phyloP scores from a whole-genome alignment of 2,797 vertebrate species.

The Orientallactaga sibirica region DNA sequence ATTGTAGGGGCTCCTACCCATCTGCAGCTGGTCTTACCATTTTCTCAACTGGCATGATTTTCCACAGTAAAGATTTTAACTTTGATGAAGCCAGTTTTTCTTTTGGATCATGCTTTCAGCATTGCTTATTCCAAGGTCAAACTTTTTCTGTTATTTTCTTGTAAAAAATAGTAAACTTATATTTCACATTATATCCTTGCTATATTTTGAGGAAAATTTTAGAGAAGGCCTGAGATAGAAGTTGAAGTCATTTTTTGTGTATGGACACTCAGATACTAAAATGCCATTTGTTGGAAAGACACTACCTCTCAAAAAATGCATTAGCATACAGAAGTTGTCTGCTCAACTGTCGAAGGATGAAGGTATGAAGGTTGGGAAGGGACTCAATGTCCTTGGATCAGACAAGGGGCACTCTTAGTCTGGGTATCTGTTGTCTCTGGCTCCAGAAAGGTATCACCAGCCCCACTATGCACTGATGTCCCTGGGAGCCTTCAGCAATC shows the following conservation, averaged over 20 bases:
- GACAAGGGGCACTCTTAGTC: neutral
- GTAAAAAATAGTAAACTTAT: neutral
- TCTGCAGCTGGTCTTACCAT: neutral
- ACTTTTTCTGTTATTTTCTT: neutral
- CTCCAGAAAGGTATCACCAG: neutral
- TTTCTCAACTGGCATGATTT: neutral
- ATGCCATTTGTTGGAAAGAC: neutral
- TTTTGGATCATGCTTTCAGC: neutral
- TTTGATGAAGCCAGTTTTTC: neutral
- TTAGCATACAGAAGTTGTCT: neutral
- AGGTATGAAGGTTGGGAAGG: neutral
- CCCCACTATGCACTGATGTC: too few relatives aligned
- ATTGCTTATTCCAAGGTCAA: neutral
- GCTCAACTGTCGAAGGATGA: neutral
- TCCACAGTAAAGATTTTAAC: neutral
- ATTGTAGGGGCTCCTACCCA: neutral
- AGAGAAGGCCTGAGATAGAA: neutral
- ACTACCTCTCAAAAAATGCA: neutral
- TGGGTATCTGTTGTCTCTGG: neutral
- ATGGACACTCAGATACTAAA: neutral
- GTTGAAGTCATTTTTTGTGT: neutral
- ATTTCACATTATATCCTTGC: neutral
- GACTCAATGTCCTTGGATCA: neutral
- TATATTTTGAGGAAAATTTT: neutral
- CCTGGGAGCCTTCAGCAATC: neutral